Evolutionary conservation across 64 coral and sea anemone species (phyloP), one percentile per base, ranked within the genome.

Genomic region (Pocillopora verrucosa): DNA sequence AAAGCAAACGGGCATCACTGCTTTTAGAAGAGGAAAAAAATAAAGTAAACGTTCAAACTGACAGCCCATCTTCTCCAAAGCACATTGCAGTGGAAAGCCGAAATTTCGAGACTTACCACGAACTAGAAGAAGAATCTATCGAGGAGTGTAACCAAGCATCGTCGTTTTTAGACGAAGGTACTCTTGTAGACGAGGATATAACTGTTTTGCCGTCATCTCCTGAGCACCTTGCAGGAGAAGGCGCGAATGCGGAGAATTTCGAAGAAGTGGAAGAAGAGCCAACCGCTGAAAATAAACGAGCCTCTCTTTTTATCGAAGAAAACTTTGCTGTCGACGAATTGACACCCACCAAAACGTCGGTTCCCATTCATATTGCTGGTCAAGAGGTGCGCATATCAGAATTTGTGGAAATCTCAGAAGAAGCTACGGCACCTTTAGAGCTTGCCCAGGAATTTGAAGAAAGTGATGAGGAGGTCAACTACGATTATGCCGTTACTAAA

Each of bases 61-160:
- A 84, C 80, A n/a, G 16, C 13, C 37, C 60, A 15, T 84, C 61
- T 37, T 84, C 80, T 9, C 80, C 80, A 84, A 70, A 69, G 41
- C 80, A 65, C 20, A 36, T 70, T 13, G 34, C 37, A 41, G 16
- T 5, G 35, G 80, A 84, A 67, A 84, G 35, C 16, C 7, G 10
- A 84, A 41, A 67, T 67, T 20, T 45, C 10, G 80, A 70, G 5
- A 16, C 3, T 16, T 92, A 30, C 67, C 22, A 89, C 20, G 87
- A 94, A 41, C 3, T 80, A 13, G 2, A 61, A 38, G 79, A 58
- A 57, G 56, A 16, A 56, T 14, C 15, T 22, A 11, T 13, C 25
- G 62, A 84, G 36, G 87, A 94, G 79, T 60, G 58, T 14, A 76
- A 41, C 59, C 74, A 16, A 58, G 45, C 87, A 65, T 83, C 15